Percentiles rank a stretch among this genome's conserved stretches.
Evolutionary conservation across 2,797 vertebrate genomes (phyloP).

Genomic region (Hoplostethus mediterraneus): DNA sequence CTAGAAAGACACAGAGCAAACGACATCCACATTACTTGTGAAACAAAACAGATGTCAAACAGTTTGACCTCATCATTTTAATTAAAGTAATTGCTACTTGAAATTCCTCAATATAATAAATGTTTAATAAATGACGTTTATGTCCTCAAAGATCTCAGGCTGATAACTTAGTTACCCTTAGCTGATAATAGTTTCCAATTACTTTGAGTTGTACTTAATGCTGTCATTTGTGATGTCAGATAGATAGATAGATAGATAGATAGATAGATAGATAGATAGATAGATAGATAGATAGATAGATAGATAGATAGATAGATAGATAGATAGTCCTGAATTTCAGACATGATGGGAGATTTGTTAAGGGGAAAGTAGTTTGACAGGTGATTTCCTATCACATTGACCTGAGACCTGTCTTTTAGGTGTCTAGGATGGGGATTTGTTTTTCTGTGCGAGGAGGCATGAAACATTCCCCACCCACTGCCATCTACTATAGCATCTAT

Average conservation of each 20-base stretch:
- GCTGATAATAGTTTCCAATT: background rate
- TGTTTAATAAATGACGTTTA: too few relatives aligned
- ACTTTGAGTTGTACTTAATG: background rate
- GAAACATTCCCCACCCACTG: background rate
- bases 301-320: too few relatives aligned
- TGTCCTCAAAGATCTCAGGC: background rate
- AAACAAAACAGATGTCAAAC: too few relatives aligned
- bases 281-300: too few relatives aligned
- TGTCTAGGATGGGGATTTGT: background rate
- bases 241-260: too few relatives aligned
- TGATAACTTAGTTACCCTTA: background rate
- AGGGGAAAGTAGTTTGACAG: background rate
- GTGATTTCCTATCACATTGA: slow-evolving; percentile 1
- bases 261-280: too few relatives aligned
- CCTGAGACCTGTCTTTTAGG: background rate
- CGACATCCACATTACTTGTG: background rate
- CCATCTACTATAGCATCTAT: background rate
- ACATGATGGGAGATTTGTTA: background rate
- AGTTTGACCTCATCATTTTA: slow-evolving; percentile 27
- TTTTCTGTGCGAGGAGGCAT: background rate
- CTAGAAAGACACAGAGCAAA: slow-evolving; percentile 26
- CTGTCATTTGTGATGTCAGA: too few relatives aligned
- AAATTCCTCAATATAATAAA: background rate
- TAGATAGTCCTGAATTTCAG: background rate
- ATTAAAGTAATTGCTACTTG: too few relatives aligned